These are phyloP conservation scores for Emydura subglobosa DNA, from an alignment of 2,113 vertebrate genomes.

Conservation along the genomic window DNA sequence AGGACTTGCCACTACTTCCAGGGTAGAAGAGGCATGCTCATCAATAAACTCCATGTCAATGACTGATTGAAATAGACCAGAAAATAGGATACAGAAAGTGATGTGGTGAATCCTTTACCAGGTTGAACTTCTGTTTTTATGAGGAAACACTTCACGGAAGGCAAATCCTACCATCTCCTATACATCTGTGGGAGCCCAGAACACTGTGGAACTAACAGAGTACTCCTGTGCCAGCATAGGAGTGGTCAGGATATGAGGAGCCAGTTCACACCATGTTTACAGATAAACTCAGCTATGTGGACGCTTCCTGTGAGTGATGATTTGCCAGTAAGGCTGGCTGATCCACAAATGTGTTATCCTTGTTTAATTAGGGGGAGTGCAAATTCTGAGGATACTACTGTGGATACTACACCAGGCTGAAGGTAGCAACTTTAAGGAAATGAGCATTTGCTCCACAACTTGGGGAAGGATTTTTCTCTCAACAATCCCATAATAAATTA, in stretches of 20 bases:
- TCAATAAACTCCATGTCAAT: conserved; percentile 17
- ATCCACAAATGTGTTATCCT: not conserved
- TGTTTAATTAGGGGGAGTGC: not conserved
- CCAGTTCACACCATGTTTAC: not conserved
- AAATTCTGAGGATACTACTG: rapidly evolving
- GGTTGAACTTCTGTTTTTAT: not conserved
- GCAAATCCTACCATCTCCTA: not conserved
- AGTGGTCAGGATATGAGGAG: not conserved
- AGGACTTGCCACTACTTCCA: not conserved
- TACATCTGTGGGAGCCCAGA: not conserved
- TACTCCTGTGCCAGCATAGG: not conserved
- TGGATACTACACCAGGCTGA: not conserved
- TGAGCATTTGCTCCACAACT: not conserved
- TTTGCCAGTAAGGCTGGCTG: not conserved
- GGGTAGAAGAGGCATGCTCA: not conserved
- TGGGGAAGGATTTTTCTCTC: not conserved
- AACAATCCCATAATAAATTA: not conserved
- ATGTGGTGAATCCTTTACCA: not conserved
- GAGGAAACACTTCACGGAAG: not conserved
- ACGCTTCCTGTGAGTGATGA: not conserved
- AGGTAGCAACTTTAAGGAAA: not conserved
- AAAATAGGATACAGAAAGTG: conserved; percentile 21
- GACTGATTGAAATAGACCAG: not conserved
- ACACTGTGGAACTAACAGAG: not conserved
- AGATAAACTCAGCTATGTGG: not conserved